Evolutionary conservation across 2,797 vertebrate species (phyloP).

Genomic region (Nannoperca australis): DNA sequence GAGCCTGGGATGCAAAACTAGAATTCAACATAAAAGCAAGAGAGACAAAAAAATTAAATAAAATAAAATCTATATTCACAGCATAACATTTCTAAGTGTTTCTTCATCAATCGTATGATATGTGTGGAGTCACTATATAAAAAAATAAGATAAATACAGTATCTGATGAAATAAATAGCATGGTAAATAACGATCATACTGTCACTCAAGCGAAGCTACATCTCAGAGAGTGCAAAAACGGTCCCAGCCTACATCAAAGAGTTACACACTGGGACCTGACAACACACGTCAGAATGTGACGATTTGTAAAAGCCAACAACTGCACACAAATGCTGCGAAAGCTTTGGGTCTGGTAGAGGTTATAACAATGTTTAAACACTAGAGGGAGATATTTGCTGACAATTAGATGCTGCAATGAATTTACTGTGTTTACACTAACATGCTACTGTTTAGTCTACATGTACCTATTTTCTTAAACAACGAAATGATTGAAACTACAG

Average conservation of each 20-base stretch:
- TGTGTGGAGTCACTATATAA: conserved; percentile 76
- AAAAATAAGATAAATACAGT: conserved; percentile 73
- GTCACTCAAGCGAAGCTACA: conserved; percentile 85
- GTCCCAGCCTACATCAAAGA: conserved; percentile 58
- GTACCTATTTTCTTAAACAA: conserved; percentile 28
- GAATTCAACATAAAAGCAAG: conserved; percentile 52
- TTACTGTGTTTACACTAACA: conserved; percentile 64
- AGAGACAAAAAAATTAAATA: conserved; percentile 31
- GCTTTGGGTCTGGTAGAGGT: conserved; percentile 58
- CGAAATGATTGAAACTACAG: conserved; percentile 10
- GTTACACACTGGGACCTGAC: conserved; percentile 52
- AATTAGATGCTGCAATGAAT: conserved; percentile 48
- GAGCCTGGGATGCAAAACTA: conserved; percentile 71
- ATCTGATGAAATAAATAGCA: conserved; percentile 79
- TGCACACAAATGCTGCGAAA: conserved; percentile 64
- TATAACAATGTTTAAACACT: conserved; percentile 64
- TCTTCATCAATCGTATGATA: conserved; percentile 60
- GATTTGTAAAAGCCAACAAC: conserved; percentile 51
- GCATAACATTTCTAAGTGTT: conserved; percentile 66
- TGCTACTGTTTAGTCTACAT: conserved; percentile 68
- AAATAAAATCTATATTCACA: conserved; percentile 67
- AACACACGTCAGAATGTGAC: conserved; percentile 46
- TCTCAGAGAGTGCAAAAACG: conserved; percentile 78
- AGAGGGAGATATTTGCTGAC: conserved; percentile 70
- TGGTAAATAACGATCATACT: conserved; percentile 74